Base-by-base conservation (phyloP, 2,888 invertebrate genomes). In the Itoplectis maculator region DNA sequence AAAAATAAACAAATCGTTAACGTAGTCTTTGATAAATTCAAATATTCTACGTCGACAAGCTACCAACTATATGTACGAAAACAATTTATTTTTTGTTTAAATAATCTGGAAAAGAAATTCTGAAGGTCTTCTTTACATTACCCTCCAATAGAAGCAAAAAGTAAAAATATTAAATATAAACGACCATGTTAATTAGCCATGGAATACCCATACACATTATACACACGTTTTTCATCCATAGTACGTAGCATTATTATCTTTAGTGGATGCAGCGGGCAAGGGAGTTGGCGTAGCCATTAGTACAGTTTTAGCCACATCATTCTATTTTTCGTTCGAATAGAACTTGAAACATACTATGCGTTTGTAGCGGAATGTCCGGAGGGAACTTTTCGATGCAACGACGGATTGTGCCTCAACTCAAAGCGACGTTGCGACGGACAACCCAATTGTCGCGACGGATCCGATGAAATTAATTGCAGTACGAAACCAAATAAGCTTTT, bases 391-490 rank as follows among this genome's bases (percentile, higher is more conserved):
- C 91, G 90, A 13, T 95, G 95, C 90, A 86, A 92, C 84, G 93
- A 94, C 86, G 94, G 94, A 74, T 92, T 92, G 84, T 95, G 95
- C 88, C 94, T 95, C 87, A 94, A 94, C 84, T 90, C 90, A 15
- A 89, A 89, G 56, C 93, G 93, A 80, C 93, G 93, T 73, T 96
- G 96, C 91, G 94, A 96, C 91, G 93, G 93, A n/a, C 92, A 93
- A 15, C 85, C 88, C 29, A 95, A 96, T 87, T 96, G 96, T 87
- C 89, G 90, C 7, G 93, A 93, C 81, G 93, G 93, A 61, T 95
- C 95, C 86, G 96, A 96, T 88, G 96, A 96, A 93, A 87, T 88
- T 45, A 91, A 93, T 84, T 96, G 96, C 92, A 92, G 94, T 94
- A 91, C 86, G 88, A 84, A 66, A 84, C 63, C 82, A 82, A 69